A percentile compares a stretch with the other conserved stretches of the same genome.
Conservation (phyloP, 2,888 invertebrate species). For the Nematopogon swammerdamellus region DNA sequence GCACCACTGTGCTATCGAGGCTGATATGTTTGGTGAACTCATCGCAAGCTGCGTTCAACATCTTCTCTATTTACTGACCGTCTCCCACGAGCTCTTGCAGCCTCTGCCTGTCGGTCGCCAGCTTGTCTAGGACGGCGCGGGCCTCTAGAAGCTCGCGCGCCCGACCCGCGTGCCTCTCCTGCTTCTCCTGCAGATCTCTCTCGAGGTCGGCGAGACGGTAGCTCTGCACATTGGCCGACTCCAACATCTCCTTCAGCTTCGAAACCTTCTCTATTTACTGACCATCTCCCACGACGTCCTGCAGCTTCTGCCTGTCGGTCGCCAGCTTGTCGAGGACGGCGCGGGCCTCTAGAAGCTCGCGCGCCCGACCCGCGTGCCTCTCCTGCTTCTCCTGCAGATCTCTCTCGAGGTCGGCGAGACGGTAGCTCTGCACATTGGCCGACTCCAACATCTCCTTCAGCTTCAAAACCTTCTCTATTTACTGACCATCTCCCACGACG, state of each 20-base stretch:
- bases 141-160: slow-evolving; percentile 46
- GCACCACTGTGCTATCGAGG: no score
- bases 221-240: slow-evolving; percentile 28
- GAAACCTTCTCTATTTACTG: slow-evolving; percentile 11
- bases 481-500: slow-evolving; percentile 48
- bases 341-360: slow-evolving; percentile 41
- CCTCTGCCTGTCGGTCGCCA: slow-evolving; percentile 40
- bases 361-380: slow-evolving; percentile 40
- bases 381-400: slow-evolving; percentile 42
- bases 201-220: slow-evolving; percentile 32
- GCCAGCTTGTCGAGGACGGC: slow-evolving; percentile 50
- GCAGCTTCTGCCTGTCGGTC: slow-evolving; percentile 36
- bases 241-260: slow-evolving; percentile 30
- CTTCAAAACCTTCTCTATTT: slow-evolving; percentile 27
- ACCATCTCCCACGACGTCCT: slow-evolving; percentile 50
- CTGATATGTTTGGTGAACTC: no score
- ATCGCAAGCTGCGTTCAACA: no score
- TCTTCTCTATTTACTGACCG: slow-evolving; percentile 35
- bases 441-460: slow-evolving; percentile 29
- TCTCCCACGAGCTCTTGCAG: slow-evolving; percentile 44
- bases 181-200: slow-evolving; percentile 32
- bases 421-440: slow-evolving; percentile 28
- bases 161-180: slow-evolving; percentile 44
- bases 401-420: slow-evolving; percentile 30
- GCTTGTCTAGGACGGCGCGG: slow-evolving; percentile 46